These are phyloP conservation scores for Cebuella pygmaea DNA, from an alignment of 2,797 vertebrate genomes.

Conservation along the genomic window DNA sequence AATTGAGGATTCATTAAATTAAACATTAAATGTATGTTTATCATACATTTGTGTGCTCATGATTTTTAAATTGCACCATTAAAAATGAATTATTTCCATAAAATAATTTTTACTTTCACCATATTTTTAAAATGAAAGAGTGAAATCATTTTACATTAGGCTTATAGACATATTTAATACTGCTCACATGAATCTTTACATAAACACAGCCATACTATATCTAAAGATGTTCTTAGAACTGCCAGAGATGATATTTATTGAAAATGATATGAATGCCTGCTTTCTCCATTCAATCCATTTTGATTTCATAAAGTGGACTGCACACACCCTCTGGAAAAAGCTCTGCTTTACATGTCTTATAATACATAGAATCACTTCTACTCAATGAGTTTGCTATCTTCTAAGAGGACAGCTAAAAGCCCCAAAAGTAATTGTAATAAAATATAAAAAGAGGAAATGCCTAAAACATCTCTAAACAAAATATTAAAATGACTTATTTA, in stretches of 20 bases:
- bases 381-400: neutral
- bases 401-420: neutral
- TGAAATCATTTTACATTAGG: neutral
- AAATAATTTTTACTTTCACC: neutral
- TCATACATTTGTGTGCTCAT: neutral
- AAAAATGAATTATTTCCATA: neutral
- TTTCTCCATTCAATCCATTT: neutral
- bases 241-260: neutral
- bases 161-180: neutral
- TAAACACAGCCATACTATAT: neutral
- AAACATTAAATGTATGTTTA: neutral
- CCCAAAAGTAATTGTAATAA: neutral
- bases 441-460: neutral
- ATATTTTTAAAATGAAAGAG: neutral
- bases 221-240: neutral
- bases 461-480: neutral
- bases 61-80: neutral
- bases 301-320: neutral
- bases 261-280: neutral
- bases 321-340: neutral
- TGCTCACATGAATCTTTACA: neutral
- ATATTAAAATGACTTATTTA: neutral
- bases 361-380: neutral
- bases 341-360: neutral
- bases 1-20: neutral